Evolutionary conservation across 2,113 vertebrate species (phyloP), one percentile per base, ranked within the genome.

Genomic region (Heterocephalus glaber): DNA sequence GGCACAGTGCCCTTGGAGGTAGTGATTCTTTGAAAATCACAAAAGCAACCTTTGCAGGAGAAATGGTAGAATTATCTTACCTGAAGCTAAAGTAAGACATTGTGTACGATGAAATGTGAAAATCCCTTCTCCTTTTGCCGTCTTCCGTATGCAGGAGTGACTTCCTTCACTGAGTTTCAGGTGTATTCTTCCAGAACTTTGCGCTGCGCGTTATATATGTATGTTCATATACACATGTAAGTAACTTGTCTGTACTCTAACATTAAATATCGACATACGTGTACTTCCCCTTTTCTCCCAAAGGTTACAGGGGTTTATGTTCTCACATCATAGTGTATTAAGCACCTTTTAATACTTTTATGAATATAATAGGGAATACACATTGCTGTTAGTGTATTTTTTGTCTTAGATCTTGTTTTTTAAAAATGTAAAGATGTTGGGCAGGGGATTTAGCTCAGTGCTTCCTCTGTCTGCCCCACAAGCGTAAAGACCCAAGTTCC

Each of bases 21-120:
- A 84, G 65, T 80, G 54, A 92, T 10, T 81, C 77, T 92, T 61
- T 93, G 41, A 58, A 47, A 74, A 60, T 89, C 58, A 93, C 20
- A 90, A 41, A 90, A 60, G 33, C n/a, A 77, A 85, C 22, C 22
- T 87, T 92, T 70, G 66, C 58, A 81, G 11, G 85, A 79, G 83
- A 88, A 94, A 93, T 81, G 65, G 24, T 30, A 85, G 88, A 90
- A 28, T 70, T 84, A 60, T 72, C 35, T 33, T 86, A 20, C 38
- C 81, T 91, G 41, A 86, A 61, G 65, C 58, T 72, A 90, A 85
- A 94, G 61, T 20, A 68, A 89, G 52, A 41, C 1, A 14, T 86
- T 76, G 38, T 80, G 6, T 80, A 72, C 68, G 95, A 41, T 82
- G 76, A 92, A 85, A 81, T 76, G 28, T 84, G 14, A 70, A 96